Conservation (phyloP, 2,113 vertebrate genomes). For the Cyanistes caeruleus region DNA sequence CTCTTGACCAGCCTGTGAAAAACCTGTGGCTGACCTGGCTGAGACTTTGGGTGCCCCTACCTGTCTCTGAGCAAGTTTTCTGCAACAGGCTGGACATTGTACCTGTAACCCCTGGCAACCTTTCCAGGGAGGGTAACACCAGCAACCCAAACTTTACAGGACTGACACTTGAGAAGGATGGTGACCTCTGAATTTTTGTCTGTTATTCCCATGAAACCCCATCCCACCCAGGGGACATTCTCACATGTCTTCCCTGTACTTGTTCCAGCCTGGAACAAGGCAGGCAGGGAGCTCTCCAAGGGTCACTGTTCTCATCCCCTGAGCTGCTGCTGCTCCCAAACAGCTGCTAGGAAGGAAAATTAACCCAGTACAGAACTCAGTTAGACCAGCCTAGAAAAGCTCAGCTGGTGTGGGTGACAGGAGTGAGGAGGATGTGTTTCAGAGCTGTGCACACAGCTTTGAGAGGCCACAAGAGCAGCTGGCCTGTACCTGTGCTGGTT, state of each 20-base stretch:
- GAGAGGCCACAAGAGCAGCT: background rate
- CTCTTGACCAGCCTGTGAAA: background rate
- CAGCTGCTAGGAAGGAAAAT: accelerated
- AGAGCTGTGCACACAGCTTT: accelerated
- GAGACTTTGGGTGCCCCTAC: accelerated
- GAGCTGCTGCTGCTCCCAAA: background rate
- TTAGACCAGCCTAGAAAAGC: background rate
- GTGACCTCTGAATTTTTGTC: background rate
- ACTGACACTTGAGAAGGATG: background rate
- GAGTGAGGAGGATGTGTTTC: background rate
- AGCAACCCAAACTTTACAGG: background rate
- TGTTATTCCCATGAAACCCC: background rate
- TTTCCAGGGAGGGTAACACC: background rate
- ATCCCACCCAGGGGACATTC: background rate
- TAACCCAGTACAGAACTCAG: background rate
- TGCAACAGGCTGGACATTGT: background rate
- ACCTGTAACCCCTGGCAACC: background rate
- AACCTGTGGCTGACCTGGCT: background rate
- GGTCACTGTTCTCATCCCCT: background rate
- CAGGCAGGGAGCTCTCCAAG: background rate
- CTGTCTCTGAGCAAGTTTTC: background rate
- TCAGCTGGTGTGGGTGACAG: background rate
- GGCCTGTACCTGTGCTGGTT: constrained; percentile 78
- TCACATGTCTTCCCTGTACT: background rate
- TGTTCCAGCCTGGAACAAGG: background rate